Conservation (phyloP, 2,113 vertebrate genomes). For the Brienomyrus brachyistius region DNA sequence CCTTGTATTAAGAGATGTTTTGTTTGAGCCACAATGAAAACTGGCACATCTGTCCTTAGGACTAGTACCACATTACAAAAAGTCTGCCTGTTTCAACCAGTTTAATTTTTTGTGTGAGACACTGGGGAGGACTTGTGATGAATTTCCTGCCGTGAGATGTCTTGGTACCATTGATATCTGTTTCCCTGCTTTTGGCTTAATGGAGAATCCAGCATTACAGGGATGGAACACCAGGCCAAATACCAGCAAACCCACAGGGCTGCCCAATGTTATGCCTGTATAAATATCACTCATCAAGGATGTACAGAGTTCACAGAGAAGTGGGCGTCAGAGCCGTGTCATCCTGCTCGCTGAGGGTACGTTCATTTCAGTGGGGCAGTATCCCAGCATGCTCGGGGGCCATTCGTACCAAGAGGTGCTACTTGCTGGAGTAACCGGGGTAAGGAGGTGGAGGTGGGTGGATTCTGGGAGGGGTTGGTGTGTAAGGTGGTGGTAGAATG, state of each 20-base stretch:
- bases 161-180: not conserved
- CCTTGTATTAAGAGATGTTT: not conserved
- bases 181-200: not conserved
- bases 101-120: not conserved
- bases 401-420: conserved; percentile 3
- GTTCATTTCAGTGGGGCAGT: not conserved
- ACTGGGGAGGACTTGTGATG: not conserved
- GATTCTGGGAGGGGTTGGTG: conserved; percentile 58
- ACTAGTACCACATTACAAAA: not conserved
- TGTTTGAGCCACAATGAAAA: not conserved
- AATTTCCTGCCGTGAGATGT: not conserved
- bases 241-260: not conserved
- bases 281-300: not conserved
- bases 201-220: not conserved
- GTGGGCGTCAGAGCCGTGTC: not conserved
- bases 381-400: not conserved
- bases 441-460: conserved; percentile 78
- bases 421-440: conserved; percentile 72
- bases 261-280: not conserved
- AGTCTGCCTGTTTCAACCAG: not conserved
- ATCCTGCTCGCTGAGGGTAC: not conserved
- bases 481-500: conserved; percentile 76
- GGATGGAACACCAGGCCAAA: too few relatives aligned
- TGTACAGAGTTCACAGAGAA: not conserved
- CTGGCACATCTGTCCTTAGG: not conserved